Percentiles rank a stretch among this genome's conserved stretches.
These are phyloP conservation scores for Takifugu bimaculatus DNA, from an alignment of 2,113 vertebrate genomes.

Conservation along the genomic window DNA sequence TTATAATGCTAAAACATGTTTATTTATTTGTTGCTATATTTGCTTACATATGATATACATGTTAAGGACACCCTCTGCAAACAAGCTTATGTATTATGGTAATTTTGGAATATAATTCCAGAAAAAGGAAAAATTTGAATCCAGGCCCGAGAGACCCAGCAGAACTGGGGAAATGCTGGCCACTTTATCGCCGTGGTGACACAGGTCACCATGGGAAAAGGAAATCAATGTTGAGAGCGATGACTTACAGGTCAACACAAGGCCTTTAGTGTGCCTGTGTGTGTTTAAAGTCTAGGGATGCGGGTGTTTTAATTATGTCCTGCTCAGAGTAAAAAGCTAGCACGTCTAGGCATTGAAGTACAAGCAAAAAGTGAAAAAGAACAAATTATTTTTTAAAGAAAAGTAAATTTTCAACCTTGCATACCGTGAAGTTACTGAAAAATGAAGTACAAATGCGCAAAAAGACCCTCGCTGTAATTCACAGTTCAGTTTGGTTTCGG, in stretches of 20 bases:
- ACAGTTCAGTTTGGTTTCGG: conserved; percentile 40
- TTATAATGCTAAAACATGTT: too few relatives aligned
- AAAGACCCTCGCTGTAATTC: background rate
- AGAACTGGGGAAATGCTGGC: conserved; percentile 68
- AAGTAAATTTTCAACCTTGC: background rate
- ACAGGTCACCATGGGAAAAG: conserved; percentile 77
- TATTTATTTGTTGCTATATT: too few relatives aligned
- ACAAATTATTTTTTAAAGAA: background rate
- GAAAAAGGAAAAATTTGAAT: background rate
- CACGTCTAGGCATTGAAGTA: too few relatives aligned
- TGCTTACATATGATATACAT: too few relatives aligned
- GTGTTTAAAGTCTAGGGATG: conserved; percentile 1
- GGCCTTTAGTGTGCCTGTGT: conserved; percentile 18
- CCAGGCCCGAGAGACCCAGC: conserved; percentile 25
- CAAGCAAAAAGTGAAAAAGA: background rate
- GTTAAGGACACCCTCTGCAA: too few relatives aligned
- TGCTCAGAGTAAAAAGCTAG: conserved; percentile 9
- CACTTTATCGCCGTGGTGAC: conserved; percentile 73
- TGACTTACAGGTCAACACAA: conserved; percentile 79
- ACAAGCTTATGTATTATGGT: background rate
- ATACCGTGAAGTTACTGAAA: background rate
- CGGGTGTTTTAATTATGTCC: conserved; percentile 20
- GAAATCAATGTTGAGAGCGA: conserved; percentile 80
- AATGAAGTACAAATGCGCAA: conserved; percentile 4
- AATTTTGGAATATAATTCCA: background rate